Evolutionary conservation across 2,113 vertebrate species (phyloP), one percentile per base, ranked within the genome.

Genomic region (Urocolius indicus): DNA sequence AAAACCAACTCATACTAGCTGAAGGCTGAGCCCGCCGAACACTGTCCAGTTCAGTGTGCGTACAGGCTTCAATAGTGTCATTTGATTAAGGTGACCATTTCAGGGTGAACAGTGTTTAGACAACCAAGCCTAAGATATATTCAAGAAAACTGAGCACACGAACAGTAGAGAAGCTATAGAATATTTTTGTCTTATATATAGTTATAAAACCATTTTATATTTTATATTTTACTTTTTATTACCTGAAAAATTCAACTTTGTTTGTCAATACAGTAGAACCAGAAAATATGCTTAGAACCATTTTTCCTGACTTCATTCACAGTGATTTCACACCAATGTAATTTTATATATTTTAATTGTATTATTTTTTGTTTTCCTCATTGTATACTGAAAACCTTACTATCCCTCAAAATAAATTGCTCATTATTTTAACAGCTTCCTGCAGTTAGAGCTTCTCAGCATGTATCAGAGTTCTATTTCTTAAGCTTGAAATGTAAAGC

Each of bases 361-460:
- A 81, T 78, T 86, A 55, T 32, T 84, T 94, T 76, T 66, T 54
- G 4, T 93, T 94, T 94, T 90, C 8, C 43, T 71, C 38, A 43
- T 41, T 88, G 59, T 73, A 85, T 46, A 77, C 17, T 67, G 63
- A 93, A 94, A 85, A n/a, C 43, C 46, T 83, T 93, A 88, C 69
- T 94, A 93, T 88, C 59, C 23, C 55, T 80, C 76, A 75, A 84
- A 94, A 80, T 68, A 94, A 93, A 92, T 63, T 81, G 57, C 32
- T 94, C 34, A 58, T 93, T 93, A 96, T 94, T 92, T 93, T 92
- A 92, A 92, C 83, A 93, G 77, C 84, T 96, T 96, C 75, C 88
- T 92, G 89, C 38, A 86, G 75, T 54, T 86, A 77, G 58, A 87
- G 65, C 51, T 90, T 90, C 94, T 92, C 94, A 93, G 92, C 85